Evolutionary conservation across 2,797 vertebrate genomes (phyloP).

Genomic region (Octomys mimax): DNA sequence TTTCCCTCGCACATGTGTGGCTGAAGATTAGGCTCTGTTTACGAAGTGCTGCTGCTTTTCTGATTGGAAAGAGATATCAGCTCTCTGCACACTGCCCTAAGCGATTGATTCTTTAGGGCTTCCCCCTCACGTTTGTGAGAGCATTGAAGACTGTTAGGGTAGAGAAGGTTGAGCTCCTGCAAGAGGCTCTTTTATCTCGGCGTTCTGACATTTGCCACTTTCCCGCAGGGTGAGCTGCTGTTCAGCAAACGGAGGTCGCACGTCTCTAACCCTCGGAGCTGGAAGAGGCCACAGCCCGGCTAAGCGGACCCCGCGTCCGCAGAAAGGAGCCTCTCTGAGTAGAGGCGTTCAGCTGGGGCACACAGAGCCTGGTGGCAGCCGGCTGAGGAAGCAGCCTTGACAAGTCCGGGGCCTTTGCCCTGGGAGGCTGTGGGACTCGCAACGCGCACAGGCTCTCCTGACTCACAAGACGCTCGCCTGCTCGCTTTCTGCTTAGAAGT

Average conservation of each 20-base stretch:
- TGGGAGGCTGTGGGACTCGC: not conserved
- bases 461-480: too few species aligned
- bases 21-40: constrained; percentile 33
- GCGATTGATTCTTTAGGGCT: not conserved
- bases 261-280: not conserved
- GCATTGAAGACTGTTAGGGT: not conserved
- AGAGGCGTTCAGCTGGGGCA: not conserved
- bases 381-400: rapidly evolving
- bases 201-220: not conserved
- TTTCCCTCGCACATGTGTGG: not conserved
- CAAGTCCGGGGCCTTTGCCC: not conserved
- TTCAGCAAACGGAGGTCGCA: not conserved
- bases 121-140: not conserved
- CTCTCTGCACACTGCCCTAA: not conserved
- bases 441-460: rapidly evolving
- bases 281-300: too few species aligned
- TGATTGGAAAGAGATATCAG: not conserved
- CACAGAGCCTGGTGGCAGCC: rapidly evolving
- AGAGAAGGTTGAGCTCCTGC: not conserved
- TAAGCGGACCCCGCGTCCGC: not conserved
- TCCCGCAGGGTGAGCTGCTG: not conserved
- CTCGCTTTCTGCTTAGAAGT: not conserved
- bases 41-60: not conserved
- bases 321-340: not conserved
- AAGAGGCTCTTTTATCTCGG: not conserved